Conservation (phyloP, 1,140 invertebrate species). For the Aporrectodea caliginosa region DNA sequence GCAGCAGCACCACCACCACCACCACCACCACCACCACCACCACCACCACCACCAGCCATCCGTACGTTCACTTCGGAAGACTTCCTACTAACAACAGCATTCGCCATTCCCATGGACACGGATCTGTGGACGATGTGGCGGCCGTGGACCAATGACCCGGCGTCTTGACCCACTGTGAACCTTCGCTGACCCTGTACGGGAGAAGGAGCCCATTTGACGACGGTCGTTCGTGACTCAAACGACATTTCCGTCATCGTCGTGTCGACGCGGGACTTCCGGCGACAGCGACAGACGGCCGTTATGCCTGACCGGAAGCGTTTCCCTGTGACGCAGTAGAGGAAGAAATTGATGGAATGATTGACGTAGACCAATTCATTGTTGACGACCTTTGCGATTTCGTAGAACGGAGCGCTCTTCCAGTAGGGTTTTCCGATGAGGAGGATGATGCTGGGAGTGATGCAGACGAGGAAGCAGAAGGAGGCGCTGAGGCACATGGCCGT, state of each 20-base stretch:
- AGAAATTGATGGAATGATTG: conserved; percentile 39
- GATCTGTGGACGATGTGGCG: not conserved
- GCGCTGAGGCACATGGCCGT: conserved; percentile 28
- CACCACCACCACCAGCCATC: not conserved
- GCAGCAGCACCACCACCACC: too few species aligned
- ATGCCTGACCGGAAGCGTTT: conserved; percentile 34
- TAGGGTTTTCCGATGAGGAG: conserved; percentile 31
- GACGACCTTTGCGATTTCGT: conserved; percentile 27
- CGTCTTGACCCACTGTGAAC: too few species aligned
- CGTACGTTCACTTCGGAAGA: not conserved
- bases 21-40: too few species aligned
- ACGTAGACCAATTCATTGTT: conserved; percentile 30
- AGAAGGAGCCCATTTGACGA: not conserved
- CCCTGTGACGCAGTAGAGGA: conserved; percentile 37
- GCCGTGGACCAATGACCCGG: not conserved
- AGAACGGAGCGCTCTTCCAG: conserved; percentile 21
- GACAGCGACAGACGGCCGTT: not conserved
- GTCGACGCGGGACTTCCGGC: not conserved
- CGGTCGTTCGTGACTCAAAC: not conserved
- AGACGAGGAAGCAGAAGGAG: conserved; percentile 30
- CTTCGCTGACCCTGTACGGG: not conserved
- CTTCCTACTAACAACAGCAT: not conserved
- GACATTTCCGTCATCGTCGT: not conserved
- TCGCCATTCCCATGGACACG: not conserved
- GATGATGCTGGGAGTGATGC: conserved; percentile 30